Percentiles rank a stretch among this genome's conserved stretches.
phyloP scores from a whole-genome alignment of 2,113 vertebrate genomes.

The Halcyon malimbica region DNA sequence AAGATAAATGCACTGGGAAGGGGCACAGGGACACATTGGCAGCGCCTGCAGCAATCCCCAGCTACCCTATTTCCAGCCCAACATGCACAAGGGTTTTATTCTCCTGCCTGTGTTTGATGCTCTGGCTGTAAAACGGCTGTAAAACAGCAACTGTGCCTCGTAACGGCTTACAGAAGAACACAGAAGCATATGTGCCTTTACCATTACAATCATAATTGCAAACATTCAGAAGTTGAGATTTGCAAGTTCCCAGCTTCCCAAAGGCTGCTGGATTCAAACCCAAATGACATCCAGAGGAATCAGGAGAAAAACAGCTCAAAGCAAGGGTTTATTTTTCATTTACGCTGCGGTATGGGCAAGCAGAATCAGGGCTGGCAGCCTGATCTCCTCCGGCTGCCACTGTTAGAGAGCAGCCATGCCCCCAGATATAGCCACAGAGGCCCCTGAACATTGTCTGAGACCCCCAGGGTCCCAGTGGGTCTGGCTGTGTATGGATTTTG shows the following conservation, averaged over 20 bases:
- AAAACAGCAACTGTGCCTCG: background rate
- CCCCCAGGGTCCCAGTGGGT: background rate
- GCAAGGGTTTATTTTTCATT: constrained; percentile 15
- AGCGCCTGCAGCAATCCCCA: background rate
- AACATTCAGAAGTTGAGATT: constrained; percentile 22
- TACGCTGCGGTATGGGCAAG: background rate
- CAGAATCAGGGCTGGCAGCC: background rate
- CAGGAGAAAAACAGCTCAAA: constrained; percentile 23
- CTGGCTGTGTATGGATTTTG: background rate
- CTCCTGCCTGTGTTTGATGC: background rate
- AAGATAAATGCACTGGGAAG: background rate
- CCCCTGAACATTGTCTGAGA: background rate
- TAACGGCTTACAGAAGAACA: background rate
- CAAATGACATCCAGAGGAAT: constrained; percentile 8
- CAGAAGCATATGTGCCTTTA: constrained; percentile 47
- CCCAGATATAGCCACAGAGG: background rate
- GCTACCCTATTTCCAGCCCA: background rate
- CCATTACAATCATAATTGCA: constrained; percentile 39
- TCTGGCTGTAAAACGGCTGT: constrained; percentile 13
- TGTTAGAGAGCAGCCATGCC: background rate
- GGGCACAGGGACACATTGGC: background rate
- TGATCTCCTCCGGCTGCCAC: background rate
- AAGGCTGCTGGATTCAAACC: background rate
- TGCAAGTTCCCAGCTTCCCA: constrained; percentile 19
- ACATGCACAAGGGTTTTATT: background rate